Percentiles rank a stretch among this genome's conserved stretches.
Conservation (phyloP, 2,797 vertebrate species). For the Trichosurus vulpecula region DNA sequence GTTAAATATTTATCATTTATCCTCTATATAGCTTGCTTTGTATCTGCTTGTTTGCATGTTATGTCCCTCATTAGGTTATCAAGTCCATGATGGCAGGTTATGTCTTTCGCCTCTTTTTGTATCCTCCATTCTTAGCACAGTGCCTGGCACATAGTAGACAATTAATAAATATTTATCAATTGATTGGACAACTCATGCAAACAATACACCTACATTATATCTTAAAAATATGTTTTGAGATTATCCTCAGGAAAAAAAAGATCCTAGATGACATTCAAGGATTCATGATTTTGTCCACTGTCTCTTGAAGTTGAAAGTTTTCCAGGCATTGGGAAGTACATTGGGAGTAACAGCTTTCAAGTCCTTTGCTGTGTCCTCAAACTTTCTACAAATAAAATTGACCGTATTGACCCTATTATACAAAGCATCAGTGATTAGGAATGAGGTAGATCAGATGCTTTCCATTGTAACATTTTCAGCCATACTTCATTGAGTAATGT, state of each 20-base stretch:
- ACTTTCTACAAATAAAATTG: background rate
- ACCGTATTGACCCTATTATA: background rate
- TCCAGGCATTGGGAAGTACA: background rate
- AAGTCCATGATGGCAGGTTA: background rate
- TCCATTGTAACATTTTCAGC: background rate
- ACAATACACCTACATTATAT: background rate
- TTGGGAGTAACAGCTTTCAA: background rate
- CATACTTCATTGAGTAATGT: background rate
- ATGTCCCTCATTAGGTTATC: background rate
- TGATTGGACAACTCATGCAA: background rate
- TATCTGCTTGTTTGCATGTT: background rate
- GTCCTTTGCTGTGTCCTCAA: background rate
- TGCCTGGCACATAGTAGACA: background rate
- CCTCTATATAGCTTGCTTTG: background rate
- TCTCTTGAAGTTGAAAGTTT: background rate
- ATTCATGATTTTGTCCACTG: background rate
- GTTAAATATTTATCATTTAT: background rate
- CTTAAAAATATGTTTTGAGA: background rate
- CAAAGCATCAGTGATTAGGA: background rate
- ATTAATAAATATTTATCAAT: background rate
- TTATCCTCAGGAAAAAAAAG: background rate
- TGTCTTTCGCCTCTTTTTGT: background rate
- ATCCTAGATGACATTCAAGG: background rate
- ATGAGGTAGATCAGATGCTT: background rate
- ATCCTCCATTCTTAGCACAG: background rate